Base-by-base conservation (phyloP, 2,113 vertebrate genomes). In the Delphinapterus leucas region DNA sequence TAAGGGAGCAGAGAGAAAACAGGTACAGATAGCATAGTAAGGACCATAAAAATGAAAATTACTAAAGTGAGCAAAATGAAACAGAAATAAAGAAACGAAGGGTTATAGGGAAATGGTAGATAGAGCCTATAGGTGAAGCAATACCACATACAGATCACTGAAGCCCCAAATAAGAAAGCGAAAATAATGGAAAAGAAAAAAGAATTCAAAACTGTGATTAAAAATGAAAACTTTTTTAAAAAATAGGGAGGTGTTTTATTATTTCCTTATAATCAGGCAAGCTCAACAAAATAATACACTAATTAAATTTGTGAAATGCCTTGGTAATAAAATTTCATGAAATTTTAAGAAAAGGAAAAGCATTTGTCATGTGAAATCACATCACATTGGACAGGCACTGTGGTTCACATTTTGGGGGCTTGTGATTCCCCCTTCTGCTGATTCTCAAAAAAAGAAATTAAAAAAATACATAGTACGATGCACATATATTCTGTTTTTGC, bases 221-320 rank as follows among this genome's bases (percentile, higher is more conserved):
- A 68, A 44, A 90, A 58, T 21, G 11, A 10, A 96, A 77, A 28
- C 33, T 63, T 28, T 13, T 63, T 63, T 1, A 8, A 2, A 23
- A 14, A 20, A 18, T 99, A 99, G 76, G 98, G 98, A 83, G 38
- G 53, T 55, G 85, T 99, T 82, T 89, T 97, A 61, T 96, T 99
- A 93, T 97, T 98, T 94, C 93, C 94, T 10, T 97, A 99, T 96
- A 96, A 97, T 44, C 98, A 84, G 97, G 99, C 99, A 98, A 98
- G 98, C 83, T n/a, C 47, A 79, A 96, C 76, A 95, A 96, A 97
- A 90, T 96, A 67, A 90, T 65, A 97, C 94, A 83, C 87, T 96
- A 97, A 97, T 97, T 92, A 65, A 97, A 97, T 96, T 53, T 93
- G 80, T 60, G 77, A 88, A 92, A 96, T 65, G 83, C 31, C 53